Conservation (phyloP, 1,140 invertebrate genomes). For the Drosophila tristis region DNA sequence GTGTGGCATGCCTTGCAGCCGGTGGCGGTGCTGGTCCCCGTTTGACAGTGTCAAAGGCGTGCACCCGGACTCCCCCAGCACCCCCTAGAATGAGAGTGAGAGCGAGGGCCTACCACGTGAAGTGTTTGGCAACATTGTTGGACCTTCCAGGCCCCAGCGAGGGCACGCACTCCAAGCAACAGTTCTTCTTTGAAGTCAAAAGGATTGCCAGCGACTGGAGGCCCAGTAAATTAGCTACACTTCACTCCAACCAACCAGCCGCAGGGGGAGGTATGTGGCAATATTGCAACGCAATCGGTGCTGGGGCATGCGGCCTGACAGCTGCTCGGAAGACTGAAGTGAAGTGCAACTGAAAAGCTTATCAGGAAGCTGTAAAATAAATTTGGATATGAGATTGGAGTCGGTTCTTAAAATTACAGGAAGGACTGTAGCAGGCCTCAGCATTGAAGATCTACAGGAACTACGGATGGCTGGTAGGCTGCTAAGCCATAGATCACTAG, state of each 20-base stretch:
- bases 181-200: constrained; percentile 81
- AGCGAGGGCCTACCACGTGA: constrained; percentile 68
- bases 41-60: constrained; percentile 76
- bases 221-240: constrained; percentile 75
- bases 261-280: no score
- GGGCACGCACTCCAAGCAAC: constrained; percentile 72
- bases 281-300: no score
- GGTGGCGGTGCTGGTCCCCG: constrained; percentile 32
- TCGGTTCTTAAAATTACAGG: no score
- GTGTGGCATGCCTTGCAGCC: constrained; percentile 8
- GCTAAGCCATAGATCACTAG: no score
- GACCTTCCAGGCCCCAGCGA: constrained; percentile 16
- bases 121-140: constrained; percentile 74
- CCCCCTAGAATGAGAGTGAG: neutral
- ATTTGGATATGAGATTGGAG: neutral
- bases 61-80: neutral
- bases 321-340: constrained; percentile 29
- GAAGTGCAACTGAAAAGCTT: constrained; percentile 1
- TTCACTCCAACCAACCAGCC: constrained; percentile 1
- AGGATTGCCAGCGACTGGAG: constrained; percentile 46
- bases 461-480: no score
- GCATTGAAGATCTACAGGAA: neutral
- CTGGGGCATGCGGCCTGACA: constrained; percentile 9
- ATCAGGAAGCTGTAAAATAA: constrained; percentile 47
- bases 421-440: no score